Evolutionary conservation across 2,888 invertebrate species (phyloP), one percentile per base, ranked within the genome.

Genomic region (Acrobasis suavella): DNA sequence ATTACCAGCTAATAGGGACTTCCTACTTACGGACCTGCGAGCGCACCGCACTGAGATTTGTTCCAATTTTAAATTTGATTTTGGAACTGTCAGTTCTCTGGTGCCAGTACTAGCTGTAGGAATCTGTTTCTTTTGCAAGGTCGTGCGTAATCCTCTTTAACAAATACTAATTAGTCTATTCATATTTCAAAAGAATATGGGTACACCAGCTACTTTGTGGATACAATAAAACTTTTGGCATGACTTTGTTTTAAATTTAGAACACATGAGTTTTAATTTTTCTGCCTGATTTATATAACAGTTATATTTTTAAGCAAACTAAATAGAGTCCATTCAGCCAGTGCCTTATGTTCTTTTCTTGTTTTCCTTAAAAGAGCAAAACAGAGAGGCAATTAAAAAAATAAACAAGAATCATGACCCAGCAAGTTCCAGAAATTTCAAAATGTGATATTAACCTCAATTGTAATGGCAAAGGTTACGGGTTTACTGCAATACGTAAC

Each of bases 1-100:
- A 91, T 91, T 91, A 90, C 80, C 80, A 76, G 77, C 81, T 84
- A 91, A 91, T 90, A 84, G 90, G 89, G 82, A 91, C 90, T 90
- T 91, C 91, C 91, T 91, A 89, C 89, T 91, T 91, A 91, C 78
- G 79, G 77, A 73, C 72, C 74, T 70, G 75, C 75, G 77, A 79
- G 81, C 81, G 78, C 70, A 76, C 77, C 75, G 83, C 81, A 83
- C 87, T 76, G 87, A 89, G 90, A 91, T 91, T 91, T 91, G 89
- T 88, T 85, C 86, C 88, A 89, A 85, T 91, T 89, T 87, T 76
- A 79, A 86, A 84, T 77, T 77, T 75, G 76, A 77, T 75, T 78
- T 80, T 77, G 77, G 80, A 79, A 83, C 83, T 81, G 51, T 52
- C 50, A 9, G 42, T 56, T 56, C 17, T 14, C 12, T 9, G 15